Conservation (phyloP, 2,888 invertebrate genomes). For the Tineola bisselliella region DNA sequence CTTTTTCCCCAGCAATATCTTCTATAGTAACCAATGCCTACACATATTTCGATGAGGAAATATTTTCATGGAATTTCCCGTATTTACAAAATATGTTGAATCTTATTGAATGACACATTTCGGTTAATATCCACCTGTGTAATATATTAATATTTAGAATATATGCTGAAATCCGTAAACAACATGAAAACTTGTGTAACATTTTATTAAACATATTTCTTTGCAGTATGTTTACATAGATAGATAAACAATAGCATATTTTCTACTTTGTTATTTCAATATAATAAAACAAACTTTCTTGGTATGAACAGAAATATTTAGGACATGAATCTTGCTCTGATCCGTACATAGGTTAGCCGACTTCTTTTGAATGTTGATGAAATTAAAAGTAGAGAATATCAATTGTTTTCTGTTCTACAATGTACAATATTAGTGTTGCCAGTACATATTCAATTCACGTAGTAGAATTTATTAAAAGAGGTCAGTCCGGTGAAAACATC, state of each 20-base stretch:
- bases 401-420: neutral
- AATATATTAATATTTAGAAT: neutral
- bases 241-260: neutral
- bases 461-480: conserved; percentile 50
- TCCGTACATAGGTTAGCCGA: neutral
- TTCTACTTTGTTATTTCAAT: neutral
- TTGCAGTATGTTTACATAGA: too few relatives aligned
- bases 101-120: neutral
- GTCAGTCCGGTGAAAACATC: conserved; percentile 39
- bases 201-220: neutral
- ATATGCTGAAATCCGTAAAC: too few relatives aligned
- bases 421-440: conserved; percentile 7
- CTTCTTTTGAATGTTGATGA: neutral
- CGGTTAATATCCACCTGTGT: neutral
- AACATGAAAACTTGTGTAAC: neutral
- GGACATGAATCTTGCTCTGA: neutral
- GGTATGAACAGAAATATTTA: neutral
- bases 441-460: conserved; percentile 28
- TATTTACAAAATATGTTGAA: neutral
- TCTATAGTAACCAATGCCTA: neutral
- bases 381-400: neutral
- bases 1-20: neutral
- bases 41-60: neutral
- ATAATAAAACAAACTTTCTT: neutral
- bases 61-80: neutral